A percentile compares a stretch with the other conserved stretches of the same genome.
Evolutionary conservation across 2,888 invertebrate genomes (phyloP).

Genomic region (Eudemis profundana): DNA sequence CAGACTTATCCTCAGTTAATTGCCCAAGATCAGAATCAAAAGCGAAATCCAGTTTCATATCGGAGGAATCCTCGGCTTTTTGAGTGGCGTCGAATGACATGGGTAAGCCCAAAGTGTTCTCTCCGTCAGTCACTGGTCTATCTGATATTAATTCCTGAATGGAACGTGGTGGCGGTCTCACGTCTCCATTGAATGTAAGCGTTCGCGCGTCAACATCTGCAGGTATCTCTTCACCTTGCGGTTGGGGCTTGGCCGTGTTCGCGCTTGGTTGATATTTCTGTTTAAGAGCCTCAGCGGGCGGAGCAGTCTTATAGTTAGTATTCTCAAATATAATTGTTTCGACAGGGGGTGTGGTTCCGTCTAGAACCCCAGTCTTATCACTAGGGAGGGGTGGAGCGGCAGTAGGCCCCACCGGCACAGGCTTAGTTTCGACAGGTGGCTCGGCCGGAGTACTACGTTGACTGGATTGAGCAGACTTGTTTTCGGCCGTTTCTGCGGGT

Average conservation of each 20-base stretch:
- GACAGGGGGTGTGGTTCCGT: conserved; percentile 92
- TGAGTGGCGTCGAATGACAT: conserved; percentile 86
- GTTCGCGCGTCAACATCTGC: conserved; percentile 80
- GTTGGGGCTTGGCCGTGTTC: conserved; percentile 74
- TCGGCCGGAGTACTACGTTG: conserved; percentile 80
- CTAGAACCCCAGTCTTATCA: conserved; percentile 86
- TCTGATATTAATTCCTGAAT: conserved; percentile 80
- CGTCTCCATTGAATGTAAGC: conserved; percentile 76
- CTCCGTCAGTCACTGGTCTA: conserved; percentile 70
- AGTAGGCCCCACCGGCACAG: conserved; percentile 57
- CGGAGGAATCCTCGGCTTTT: conserved; percentile 91
- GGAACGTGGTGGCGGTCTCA: conserved; percentile 72
- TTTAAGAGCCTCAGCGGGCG: conserved; percentile 88
- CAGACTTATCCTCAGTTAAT: conserved; percentile 89
- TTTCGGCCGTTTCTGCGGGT: conserved; percentile 63
- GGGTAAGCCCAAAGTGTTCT: conserved; percentile 86
- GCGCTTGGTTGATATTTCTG: conserved; percentile 84
- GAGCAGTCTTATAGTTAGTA: conserved; percentile 93
- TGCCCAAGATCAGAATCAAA: conserved; percentile 93
- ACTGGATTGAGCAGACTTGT: conserved; percentile 74
- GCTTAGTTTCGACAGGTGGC: conserved; percentile 65
- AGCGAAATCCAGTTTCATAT: conserved; percentile 96
- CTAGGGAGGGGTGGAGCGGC: conserved; percentile 54
- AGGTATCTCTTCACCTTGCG: conserved; percentile 74
- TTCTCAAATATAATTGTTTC: conserved; percentile 96